Percentiles rank a stretch among this genome's conserved stretches.
These are phyloP conservation scores for Chaetogeoica ovagalla DNA, from an alignment of 2,888 invertebrate genomes.

Conservation along the genomic window DNA sequence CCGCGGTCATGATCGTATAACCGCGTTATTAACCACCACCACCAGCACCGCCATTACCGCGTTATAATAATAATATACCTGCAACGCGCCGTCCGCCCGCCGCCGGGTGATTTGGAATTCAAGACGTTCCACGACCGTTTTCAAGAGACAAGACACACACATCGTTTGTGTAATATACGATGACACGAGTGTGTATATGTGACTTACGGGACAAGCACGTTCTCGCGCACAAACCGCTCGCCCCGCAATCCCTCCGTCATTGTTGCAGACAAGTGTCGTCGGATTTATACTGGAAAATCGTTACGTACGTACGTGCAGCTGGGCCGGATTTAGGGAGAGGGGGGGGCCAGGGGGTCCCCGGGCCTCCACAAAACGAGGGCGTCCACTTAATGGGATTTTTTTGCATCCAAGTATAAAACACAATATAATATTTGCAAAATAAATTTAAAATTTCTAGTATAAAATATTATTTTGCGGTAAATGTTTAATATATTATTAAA, in stretches of 20 bases:
- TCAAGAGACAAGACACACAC: conserved; percentile 27
- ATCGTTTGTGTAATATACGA: neutral
- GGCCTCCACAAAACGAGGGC: no score
- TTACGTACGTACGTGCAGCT: no score
- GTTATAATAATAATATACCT: neutral
- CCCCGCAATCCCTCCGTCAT: neutral
- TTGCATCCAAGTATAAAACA: no score
- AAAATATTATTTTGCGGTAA: no score
- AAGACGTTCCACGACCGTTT: conserved; percentile 46
- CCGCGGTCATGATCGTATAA: conserved; percentile 50
- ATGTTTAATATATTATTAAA: no score
- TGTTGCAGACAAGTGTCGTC: neutral
- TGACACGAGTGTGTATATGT: neutral
- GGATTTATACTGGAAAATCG: conserved; percentile 40
- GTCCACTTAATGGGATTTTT: no score
- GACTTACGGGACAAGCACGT: neutral
- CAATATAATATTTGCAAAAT: no score
- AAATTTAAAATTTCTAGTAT: no score
- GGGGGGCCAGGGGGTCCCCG: no score
- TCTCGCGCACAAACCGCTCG: neutral
- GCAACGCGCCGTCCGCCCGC: neutral
- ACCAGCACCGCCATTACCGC: neutral
- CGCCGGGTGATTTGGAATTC: conserved; percentile 40
- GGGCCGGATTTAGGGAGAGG: no score
- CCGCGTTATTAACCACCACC: conserved; percentile 1